A percentile compares a stretch with the other conserved stretches of the same genome.
phyloP scores from a whole-genome alignment of 2,797 vertebrate genomes.

The Falco rusticolus region DNA sequence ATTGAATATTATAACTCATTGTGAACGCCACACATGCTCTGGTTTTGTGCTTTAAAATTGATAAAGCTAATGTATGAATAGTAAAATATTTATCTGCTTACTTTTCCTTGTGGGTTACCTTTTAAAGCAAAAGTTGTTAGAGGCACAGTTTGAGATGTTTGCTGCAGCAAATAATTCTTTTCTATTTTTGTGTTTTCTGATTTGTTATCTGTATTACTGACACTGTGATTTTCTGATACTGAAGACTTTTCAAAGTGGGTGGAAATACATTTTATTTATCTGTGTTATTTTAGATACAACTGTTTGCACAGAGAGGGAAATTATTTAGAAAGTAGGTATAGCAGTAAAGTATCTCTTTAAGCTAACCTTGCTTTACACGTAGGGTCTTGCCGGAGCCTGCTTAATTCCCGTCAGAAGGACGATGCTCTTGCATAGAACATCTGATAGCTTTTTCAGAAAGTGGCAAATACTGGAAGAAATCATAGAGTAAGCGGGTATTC shows the following conservation, averaged over 20 bases:
- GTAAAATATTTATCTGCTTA: not conserved
- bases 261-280: not conserved
- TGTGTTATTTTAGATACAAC: not conserved
- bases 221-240: not conserved
- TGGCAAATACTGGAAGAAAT: not conserved
- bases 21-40: not conserved
- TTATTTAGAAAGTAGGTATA: not conserved
- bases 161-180: not conserved
- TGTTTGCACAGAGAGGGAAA: not conserved
- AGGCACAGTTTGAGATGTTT: not conserved
- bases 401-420: not conserved
- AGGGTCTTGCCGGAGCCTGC: not conserved
- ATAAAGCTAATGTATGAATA: not conserved
- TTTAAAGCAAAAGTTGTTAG: not conserved
- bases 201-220: not conserved
- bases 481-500: not conserved
- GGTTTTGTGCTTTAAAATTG: slow-evolving; percentile 3
- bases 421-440: not conserved
- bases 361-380: not conserved
- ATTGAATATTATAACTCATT: not conserved
- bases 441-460: not conserved
- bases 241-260: not conserved
- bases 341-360: not conserved
- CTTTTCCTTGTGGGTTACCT: not conserved
- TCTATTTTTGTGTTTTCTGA: not conserved